Conservation (phyloP, 2,888 invertebrate species). For the Heteromyza rotundicornis region DNA sequence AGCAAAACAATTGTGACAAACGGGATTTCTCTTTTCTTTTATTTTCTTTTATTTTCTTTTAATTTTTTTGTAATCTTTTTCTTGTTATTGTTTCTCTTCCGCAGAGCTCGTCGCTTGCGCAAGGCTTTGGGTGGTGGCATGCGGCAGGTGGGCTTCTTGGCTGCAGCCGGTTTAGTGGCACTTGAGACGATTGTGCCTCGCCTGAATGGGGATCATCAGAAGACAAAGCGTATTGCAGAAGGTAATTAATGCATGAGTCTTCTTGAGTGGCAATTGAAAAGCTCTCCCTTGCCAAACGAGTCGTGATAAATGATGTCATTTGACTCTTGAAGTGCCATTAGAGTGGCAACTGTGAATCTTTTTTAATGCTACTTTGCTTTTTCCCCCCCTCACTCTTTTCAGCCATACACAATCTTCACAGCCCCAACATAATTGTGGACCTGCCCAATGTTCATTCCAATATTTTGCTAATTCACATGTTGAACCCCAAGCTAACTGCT, state of each 20-base stretch:
- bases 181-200: constrained; percentile 78
- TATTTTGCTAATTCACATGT: constrained; percentile 73
- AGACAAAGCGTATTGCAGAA: constrained; percentile 71
- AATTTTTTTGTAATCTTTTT: too few relatives aligned
- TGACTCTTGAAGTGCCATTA: neutral
- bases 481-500: constrained; percentile 66
- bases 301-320: neutral
- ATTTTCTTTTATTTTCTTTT: too few relatives aligned
- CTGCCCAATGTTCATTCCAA: constrained; percentile 72
- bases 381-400: neutral
- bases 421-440: constrained; percentile 70
- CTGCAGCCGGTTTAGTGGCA: constrained; percentile 86
- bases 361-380: constrained; percentile 9
- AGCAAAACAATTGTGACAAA: neutral
- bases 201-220: constrained; percentile 77
- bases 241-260: constrained; percentile 62
- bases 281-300: neutral
- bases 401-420: constrained; percentile 70
- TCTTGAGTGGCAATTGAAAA: too few relatives aligned
- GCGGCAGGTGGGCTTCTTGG: constrained; percentile 90
- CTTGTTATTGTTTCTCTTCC: too few relatives aligned
- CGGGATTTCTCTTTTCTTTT: too few relatives aligned
- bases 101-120: constrained; percentile 77
- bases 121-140: constrained; percentile 94
- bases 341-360: neutral